Base-by-base conservation (phyloP, 2,888 invertebrate genomes). In the Callimorpha dominula region DNA sequence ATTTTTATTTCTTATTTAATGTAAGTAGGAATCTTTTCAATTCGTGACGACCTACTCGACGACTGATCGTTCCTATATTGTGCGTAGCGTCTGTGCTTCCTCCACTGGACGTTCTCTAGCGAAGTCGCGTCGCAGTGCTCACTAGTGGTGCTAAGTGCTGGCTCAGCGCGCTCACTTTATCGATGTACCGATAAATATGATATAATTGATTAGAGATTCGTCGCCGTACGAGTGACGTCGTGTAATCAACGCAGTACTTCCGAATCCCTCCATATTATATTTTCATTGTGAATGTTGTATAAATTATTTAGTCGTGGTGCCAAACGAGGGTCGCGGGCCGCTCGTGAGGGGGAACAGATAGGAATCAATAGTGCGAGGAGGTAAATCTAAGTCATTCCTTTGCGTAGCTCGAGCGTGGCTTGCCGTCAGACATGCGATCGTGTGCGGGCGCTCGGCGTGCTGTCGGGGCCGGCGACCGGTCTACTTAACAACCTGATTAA, bases 371-470 rank as follows among this genome's bases (percentile, higher is more conserved):
- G 85, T 77, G 74, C 82, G 86, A 84, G 85, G 86, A 85, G 87
- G 82, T 84, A 64, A 74, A 87, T 91, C 89, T 91, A 91, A 92
- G 92, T 93, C 92, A 93, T 92, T 92, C 92, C 92, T 90, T 87
- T 88, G 88, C 87, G 88, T 86, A 87, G 88, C 86, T 88, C 78
- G 86, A 83, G 85, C 81, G 86, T 43, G 81, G 81, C 85, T 75
- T 71, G 62, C 67, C 43, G 46, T 63, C 62, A 20, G 9, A 11
- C 60, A 40, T n/a, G 42, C 20, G 57, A 20, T 12, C 11, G 31
- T 43, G 17, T n/a, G 43, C n/a, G 43, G 57, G 42, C 60, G 49
- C 20, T 68, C 64, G 78, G 17, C 76, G 77, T 80, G 78, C 69
- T 68, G 31, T 17, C 77, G 66, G 77, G 0, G 20, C 4, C 60